Base-by-base conservation (phyloP, 2,797 vertebrate species). In the Gymnoscopelus braueri region DNA sequence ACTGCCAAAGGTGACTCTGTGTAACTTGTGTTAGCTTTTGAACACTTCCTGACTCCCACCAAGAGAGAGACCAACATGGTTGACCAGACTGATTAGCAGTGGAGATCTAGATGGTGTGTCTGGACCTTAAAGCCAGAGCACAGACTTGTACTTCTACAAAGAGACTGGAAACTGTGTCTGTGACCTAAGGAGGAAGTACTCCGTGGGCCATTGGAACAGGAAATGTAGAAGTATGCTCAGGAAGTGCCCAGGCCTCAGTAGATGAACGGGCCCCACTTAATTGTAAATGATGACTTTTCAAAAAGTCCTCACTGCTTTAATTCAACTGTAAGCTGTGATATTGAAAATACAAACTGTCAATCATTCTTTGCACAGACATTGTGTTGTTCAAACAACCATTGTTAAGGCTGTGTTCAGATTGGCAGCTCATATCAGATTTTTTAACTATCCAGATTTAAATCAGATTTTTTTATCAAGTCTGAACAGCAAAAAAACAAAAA, bases 171-270 rank as follows among this genome's bases (percentile, higher is more conserved):
- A 52, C 23, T 53, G 3, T 53, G 54, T 13, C 48, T 48, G 6
- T 59, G 9, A 26, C 47, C 26, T 61, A 14, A 65, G 6, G 15
- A 60, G 57, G 26, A 75, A 73, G 59, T 60, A 44, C 5, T 23
- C 53, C 47, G 23, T 35, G 13, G 14, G 64, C 52, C 10, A n/a
- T 9, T 35, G n/a, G 12, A 50, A 72, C 65, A 60, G 57, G 65
- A 77, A 76, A 19, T 50, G 3, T 15, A 50, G 19, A 24, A 13
- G 26, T 44, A 47, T 23, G 12, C 11, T n/a, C 15, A 35, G 61
- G 61, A 52, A 63, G 52, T 57, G 51, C 29, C 55, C 39, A 26
- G 13, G 5, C 24, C 14, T 35, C 39, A 44, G 39, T 44, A 8
- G 39, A 44, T 44, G 39, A 44, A 44, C 39, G 39, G 8, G 7